Evolutionary conservation across 2,113 vertebrate genomes (phyloP).

Genomic region (Hemiprocne comata): DNA sequence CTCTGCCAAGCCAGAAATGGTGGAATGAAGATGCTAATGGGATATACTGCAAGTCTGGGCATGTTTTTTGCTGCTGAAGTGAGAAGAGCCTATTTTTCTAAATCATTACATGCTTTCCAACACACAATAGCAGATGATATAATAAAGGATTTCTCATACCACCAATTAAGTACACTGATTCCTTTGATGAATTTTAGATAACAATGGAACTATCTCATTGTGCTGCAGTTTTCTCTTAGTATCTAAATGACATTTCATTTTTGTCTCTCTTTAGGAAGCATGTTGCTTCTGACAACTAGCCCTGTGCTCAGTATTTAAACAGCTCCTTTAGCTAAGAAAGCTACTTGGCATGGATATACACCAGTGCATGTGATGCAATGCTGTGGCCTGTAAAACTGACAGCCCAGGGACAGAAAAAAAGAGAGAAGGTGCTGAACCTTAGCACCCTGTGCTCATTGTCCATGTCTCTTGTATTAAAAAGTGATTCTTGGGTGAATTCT

Average conservation of each 20-base stretch:
- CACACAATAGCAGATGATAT: neutral
- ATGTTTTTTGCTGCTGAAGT: neutral
- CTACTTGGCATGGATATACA: neutral
- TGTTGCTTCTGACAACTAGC: neutral
- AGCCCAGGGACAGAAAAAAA: neutral
- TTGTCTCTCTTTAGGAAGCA: neutral
- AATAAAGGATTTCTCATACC: neutral
- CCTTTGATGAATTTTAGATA: neutral
- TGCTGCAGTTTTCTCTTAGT: neutral
- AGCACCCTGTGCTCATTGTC: neutral
- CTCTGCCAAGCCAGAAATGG: neutral
- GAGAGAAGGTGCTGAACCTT: neutral
- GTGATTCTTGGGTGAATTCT: neutral
- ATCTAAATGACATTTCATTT: neutral
- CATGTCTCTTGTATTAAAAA: neutral
- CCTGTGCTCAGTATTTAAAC: neutral
- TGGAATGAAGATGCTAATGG: neutral
- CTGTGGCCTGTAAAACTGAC: neutral
- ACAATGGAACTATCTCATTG: neutral
- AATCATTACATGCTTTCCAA: neutral
- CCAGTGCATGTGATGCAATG: fast-evolving
- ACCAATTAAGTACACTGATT: neutral
- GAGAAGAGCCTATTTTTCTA: neutral
- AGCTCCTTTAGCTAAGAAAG: neutral
- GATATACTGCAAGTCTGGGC: neutral